These are phyloP conservation scores for Podarcis lilfordi DNA, from an alignment of 2,797 vertebrate genomes.

Conservation along the genomic window DNA sequence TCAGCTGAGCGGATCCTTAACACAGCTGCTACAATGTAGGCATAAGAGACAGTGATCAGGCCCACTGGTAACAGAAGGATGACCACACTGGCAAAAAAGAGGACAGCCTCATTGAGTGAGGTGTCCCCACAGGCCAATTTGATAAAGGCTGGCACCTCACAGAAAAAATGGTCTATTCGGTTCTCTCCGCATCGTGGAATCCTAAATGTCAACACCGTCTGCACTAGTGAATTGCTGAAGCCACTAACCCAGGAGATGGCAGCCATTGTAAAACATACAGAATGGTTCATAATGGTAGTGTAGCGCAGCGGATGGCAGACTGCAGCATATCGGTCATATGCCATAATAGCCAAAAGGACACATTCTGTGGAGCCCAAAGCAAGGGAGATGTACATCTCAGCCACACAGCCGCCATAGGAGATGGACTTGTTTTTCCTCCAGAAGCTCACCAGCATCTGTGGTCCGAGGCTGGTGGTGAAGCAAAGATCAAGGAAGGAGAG, in stretches of 20 bases:
- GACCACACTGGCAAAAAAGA: constrained; percentile 19
- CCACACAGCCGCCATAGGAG: constrained; percentile 23
- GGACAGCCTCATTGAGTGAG: constrained; percentile 37
- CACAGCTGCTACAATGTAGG: constrained; percentile 35
- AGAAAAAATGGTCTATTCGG: constrained; percentile 45
- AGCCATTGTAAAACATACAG: constrained; percentile 42
- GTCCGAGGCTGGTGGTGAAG: no score
- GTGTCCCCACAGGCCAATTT: constrained; percentile 49
- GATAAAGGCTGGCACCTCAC: constrained; percentile 50
- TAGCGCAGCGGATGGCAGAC: constrained; percentile 35
- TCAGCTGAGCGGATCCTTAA: constrained; percentile 35
- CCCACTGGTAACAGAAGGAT: constrained; percentile 45
- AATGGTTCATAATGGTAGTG: constrained; percentile 29
- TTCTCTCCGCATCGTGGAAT: neutral
- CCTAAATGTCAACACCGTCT: constrained; percentile 20
- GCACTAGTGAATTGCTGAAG: constrained; percentile 32
- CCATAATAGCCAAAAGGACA: no score
- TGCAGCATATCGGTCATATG: neutral
- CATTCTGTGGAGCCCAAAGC: constrained; percentile 7
- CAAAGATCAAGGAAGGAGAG: no score
- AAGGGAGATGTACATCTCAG: constrained; percentile 45
- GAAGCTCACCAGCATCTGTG: no score
- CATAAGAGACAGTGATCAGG: constrained; percentile 52
- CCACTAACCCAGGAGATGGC: constrained; percentile 22
- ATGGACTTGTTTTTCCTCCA: constrained; percentile 15